A percentile compares a stretch with the other conserved stretches of the same genome.
phyloP scores from a whole-genome alignment of 2,797 vertebrate genomes.

The Carapus acus region DNA sequence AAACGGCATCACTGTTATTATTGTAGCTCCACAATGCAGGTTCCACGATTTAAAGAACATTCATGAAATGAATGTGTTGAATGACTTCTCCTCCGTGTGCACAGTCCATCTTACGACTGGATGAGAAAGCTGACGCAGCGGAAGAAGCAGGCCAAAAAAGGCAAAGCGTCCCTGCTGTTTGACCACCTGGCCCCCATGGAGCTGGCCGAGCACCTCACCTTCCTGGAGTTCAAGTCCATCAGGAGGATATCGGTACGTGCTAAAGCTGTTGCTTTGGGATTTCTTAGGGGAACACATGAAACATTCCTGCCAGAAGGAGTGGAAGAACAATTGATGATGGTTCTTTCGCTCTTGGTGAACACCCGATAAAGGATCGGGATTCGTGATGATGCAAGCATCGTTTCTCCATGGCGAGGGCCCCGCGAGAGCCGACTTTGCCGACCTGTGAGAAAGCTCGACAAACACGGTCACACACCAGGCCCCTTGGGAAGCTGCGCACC shows the following conservation, averaged over 20 bases:
- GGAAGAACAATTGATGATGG: too few species aligned
- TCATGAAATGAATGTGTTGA: neutral
- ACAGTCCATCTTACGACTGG: constrained; percentile 97
- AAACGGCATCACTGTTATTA: too few species aligned
- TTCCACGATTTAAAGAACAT: neutral
- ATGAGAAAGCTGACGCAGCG: constrained; percentile 96
- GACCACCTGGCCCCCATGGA: constrained; percentile 95
- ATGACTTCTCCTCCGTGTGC: too few species aligned
- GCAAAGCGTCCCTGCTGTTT: constrained; percentile 93
- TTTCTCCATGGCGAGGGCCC: too few species aligned
- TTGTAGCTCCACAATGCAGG: too few species aligned
- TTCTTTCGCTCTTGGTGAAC: too few species aligned
- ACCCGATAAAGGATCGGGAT: too few species aligned
- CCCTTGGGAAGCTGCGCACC: constrained; percentile 42
- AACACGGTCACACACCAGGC: neutral
- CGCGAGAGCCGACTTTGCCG: neutral
- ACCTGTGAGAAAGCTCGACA: neutral
- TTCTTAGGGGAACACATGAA: too few species aligned
- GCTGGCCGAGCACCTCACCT: constrained; percentile 95
- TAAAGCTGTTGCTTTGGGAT: too few species aligned
- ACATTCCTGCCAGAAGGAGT: too few species aligned
- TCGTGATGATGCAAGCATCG: too few species aligned
- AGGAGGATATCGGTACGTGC: constrained; percentile 87
- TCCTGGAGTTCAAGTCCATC: constrained; percentile 95
- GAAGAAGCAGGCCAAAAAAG: constrained; percentile 91